Base-by-base conservation (phyloP, 2,888 invertebrate species). In the Apeira syringaria region DNA sequence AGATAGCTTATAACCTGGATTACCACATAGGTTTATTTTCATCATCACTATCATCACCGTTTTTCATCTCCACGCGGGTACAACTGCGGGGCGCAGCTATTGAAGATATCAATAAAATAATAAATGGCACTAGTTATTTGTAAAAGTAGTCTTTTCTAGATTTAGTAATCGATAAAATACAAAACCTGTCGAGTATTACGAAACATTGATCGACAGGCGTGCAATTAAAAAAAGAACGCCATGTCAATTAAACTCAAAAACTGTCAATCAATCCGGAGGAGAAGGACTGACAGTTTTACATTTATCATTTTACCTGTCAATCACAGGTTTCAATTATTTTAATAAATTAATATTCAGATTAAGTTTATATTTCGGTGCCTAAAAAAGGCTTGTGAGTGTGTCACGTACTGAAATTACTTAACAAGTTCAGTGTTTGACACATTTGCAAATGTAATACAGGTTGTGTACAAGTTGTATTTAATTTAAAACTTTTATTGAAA, bases 201-300 rank as follows among this genome's bases (percentile, higher is more conserved):
- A 33, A 33, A 26, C 13, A 29, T 33, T 22, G 18, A 30, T 18
- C 10, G 49, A 54, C 64, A 63, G 50, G 52, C 59, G 38, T 64
- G 67, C 77, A 78, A 79, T 79, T 76, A 80, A 78, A 73, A 71
- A 70, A 66, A n/a, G 4, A 17, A 64, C 65, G 54, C 40, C 61
- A 68, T 61, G 84, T 82, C 85, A 85, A 85, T 86, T 85, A 85
- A 69, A 63, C 64, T 62, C 69, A 74, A 80, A 84, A 81, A 67
- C 70, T 75, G 83, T 83, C 85, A 81, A 74, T 86, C 85, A 80
- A 50, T 12, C 24, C 61, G 45, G 2, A 50, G 61, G 63, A 56
- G 65, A 67, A n/a, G 35, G 27, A 61, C 61, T 60, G 68, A 63
- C 66, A 57, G 62, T 62, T 59, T 56, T 55, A 49, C 62, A 59